A percentile compares a stretch with the other conserved stretches of the same genome.
phyloP scores from a whole-genome alignment of 2,888 invertebrate species.

The Erynnis tages region DNA sequence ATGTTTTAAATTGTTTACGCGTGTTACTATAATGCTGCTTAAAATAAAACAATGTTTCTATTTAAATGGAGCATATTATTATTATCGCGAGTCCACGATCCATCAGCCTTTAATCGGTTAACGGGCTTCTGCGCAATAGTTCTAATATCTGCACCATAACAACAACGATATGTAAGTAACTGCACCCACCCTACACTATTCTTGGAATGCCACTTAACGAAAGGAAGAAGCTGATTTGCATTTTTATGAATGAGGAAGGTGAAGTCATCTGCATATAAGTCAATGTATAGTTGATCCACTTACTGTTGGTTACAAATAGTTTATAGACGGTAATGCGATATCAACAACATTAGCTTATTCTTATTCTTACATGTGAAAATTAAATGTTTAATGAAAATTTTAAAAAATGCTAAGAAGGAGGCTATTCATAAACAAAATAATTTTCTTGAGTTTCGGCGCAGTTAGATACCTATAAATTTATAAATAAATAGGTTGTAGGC shows the following conservation, averaged over 20 bases:
- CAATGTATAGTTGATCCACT: constrained; percentile 10
- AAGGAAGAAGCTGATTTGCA: constrained; percentile 77
- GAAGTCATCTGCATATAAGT: constrained; percentile 52
- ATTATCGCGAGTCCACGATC: constrained; percentile 1
- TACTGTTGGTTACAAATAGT: constrained; percentile 6
- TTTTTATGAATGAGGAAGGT: constrained; percentile 76
- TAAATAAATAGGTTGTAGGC: too few relatives aligned
- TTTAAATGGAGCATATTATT: not conserved
- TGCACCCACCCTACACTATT: constrained; percentile 71
- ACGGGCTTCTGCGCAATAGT: constrained; percentile 26
- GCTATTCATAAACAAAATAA: too few relatives aligned
- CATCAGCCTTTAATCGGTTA: constrained; percentile 17
- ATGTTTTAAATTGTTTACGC: too few relatives aligned
- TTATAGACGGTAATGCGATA: not conserved
- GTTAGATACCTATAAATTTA: too few relatives aligned
- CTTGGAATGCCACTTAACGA: constrained; percentile 65
- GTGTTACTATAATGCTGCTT: too few relatives aligned
- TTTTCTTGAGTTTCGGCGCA: too few relatives aligned
- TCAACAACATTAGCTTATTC: not conserved
- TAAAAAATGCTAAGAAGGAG: too few relatives aligned
- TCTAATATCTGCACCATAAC: constrained; percentile 27
- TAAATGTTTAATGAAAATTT: too few relatives aligned
- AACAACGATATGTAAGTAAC: constrained; percentile 31
- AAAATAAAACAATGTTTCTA: constrained; percentile 2
- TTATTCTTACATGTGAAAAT: too few relatives aligned